A percentile compares a stretch with the other conserved stretches of the same genome.
phyloP scores from a whole-genome alignment of 2,797 vertebrate species.

The Epinephelus coioides region DNA sequence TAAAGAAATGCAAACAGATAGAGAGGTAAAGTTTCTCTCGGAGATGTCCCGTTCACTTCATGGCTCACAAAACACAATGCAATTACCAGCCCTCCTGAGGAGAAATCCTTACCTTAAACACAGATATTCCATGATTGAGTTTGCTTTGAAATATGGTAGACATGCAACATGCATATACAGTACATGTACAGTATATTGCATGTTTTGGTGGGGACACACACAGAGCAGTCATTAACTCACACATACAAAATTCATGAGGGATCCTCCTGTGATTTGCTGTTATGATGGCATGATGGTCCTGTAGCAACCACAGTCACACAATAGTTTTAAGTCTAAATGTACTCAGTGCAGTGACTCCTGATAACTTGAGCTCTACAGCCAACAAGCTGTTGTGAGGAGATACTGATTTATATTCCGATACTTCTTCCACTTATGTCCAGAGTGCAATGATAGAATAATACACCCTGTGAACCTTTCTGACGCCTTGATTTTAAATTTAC shows the following conservation, averaged over 20 bases:
- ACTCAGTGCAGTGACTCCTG: neutral
- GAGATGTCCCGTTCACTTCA: slow-evolving; percentile 38
- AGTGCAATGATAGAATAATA: neutral
- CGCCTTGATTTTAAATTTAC: slow-evolving; percentile 9
- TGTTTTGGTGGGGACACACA: slow-evolving; percentile 61
- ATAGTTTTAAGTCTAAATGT: neutral
- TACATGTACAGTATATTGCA: slow-evolving; percentile 62
- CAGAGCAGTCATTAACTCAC: slow-evolving; percentile 52
- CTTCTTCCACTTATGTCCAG: neutral
- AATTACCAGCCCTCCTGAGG: neutral
- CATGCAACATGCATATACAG: slow-evolving; percentile 64
- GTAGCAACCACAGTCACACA: neutral
- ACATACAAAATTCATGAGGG: slow-evolving; percentile 45
- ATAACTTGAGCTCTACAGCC: neutral
- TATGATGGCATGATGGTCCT: slow-evolving; percentile 17
- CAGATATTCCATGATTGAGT: slow-evolving; percentile 54
- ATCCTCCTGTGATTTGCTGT: slow-evolving; percentile 14
- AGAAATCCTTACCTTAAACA: slow-evolving; percentile 62
- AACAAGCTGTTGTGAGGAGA: slow-evolving; percentile 2
- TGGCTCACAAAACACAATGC: slow-evolving; percentile 13
- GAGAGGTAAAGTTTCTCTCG: slow-evolving; percentile 12
- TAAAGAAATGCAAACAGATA: slow-evolving; percentile 55
- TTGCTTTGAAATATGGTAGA: slow-evolving; percentile 46
- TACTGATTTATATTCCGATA: neutral
- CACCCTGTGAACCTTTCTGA: slow-evolving; percentile 14